Evolutionary conservation across 2,888 invertebrate species (phyloP), one percentile per base, ranked within the genome.

Genomic region (Electrophaes corylata): DNA sequence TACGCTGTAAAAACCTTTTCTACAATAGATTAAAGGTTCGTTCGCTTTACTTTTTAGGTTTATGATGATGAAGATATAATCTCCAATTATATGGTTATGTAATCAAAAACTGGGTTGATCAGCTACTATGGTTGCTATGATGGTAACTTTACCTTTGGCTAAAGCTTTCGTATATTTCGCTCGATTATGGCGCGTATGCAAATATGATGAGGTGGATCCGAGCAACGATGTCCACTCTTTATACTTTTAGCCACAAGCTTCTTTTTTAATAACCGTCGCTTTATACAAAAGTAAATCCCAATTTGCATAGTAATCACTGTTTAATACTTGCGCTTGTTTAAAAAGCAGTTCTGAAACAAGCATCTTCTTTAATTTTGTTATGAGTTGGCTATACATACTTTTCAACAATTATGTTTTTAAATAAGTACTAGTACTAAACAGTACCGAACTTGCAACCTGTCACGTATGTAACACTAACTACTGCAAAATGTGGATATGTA

Each of bases 171-270:
- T 47, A 51, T 56, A 62, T 60, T 60, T 57, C 3, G 51, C 44
- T 10, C 51, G 48, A 59, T 59, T 62, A 61, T 51, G 52, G 57
- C 50, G 52, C 53, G 50, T 56, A 60, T 65, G 65, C 65, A 62
- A 65, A 65, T 62, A 62, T 45, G 60, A 55, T 60, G 57, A 58
- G 62, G 49, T 60, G 60, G 56, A 47, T 45, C 51, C 51, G 26
- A 54, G 48, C 60, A 58, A 58, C 54, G 41, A 51, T 55, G 57
- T 59, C 59, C 57, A 57, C 61, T 57, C 55, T 62, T 61, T 61
- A 60, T 58, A 54, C 43, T 43, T 46, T 54, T 56, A 62, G 48
- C 60, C 60, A 56, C 64, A 55, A 47, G 60, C 50, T 65, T 60
- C 57, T 60, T 57, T 65, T 64, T 57, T 62, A 62, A 56, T 60